Evolutionary conservation across 1,140 invertebrate genomes (phyloP).

Genomic region (Chrysoperla carnea): DNA sequence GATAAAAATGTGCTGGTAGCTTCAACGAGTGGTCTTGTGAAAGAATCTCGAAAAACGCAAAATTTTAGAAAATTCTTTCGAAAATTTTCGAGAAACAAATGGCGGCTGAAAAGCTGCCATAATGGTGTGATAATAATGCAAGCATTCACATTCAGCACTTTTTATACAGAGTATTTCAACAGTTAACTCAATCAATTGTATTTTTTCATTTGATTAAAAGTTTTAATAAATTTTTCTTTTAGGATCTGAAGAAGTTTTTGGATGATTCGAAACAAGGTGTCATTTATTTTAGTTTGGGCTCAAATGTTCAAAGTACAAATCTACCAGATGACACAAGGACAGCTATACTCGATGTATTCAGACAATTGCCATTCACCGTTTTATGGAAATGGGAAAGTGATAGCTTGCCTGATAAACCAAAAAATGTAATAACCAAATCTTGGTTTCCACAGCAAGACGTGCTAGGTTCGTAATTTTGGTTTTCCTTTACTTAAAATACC

Average conservation of each 20-base stretch:
- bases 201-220: neutral
- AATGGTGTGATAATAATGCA: no score
- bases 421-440: conserved; percentile 16
- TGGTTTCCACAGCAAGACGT: conserved; percentile 31
- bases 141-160: no score
- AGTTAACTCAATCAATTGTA: no score
- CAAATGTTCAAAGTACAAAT: conserved; percentile 13
- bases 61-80: no score
- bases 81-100: no score
- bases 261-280: conserved; percentile 23
- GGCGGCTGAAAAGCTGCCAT: no score
- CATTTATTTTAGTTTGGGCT: conserved; percentile 31
- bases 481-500: no score
- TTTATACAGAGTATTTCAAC: no score
- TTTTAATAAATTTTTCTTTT: conserved; percentile 6
- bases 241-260: conserved; percentile 22
- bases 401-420: conserved; percentile 9
- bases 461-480: conserved; percentile 15
- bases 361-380: conserved; percentile 10
- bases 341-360: conserved; percentile 7
- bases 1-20: no score
- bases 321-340: conserved; percentile 13
- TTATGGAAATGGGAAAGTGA: conserved; percentile 24
- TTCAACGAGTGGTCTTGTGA: no score
- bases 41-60: no score